A percentile compares a stretch with the other conserved stretches of the same genome.
Evolutionary conservation across 1,140 invertebrate species (phyloP).

Genomic region (Periplaneta americana): DNA sequence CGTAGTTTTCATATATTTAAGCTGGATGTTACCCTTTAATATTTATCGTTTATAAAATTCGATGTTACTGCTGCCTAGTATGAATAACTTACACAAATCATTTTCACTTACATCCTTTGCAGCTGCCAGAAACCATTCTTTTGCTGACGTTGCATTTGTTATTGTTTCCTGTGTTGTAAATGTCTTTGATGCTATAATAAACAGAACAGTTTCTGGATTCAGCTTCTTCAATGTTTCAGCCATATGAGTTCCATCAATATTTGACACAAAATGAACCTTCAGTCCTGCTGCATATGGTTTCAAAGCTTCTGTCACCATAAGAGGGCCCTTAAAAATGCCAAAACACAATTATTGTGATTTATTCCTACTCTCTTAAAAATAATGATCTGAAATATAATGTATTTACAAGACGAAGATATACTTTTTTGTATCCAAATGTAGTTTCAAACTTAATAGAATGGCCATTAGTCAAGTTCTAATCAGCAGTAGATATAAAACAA

Average conservation of each 20-base stretch:
- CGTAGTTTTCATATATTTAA: too few species aligned
- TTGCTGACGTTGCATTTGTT: slow-evolving; percentile 96
- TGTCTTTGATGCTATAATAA: slow-evolving; percentile 98
- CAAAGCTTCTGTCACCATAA: slow-evolving; percentile 98
- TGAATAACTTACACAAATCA: too few species aligned
- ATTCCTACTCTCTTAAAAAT: too few species aligned
- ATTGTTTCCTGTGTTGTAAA: slow-evolving; percentile 99
- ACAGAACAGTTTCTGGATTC: slow-evolving; percentile 89
- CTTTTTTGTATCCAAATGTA: too few species aligned
- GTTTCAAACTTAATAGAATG: too few species aligned
- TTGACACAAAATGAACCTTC: slow-evolving; percentile 95
- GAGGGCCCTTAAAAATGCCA: slow-evolving; percentile 65
- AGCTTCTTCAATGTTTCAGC: slow-evolving; percentile 89
- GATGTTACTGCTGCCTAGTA: too few species aligned
- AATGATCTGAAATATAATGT: too few species aligned
- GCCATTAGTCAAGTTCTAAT: too few species aligned
- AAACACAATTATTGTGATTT: too few species aligned
- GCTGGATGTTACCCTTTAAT: neutral
- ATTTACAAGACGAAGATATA: too few species aligned
- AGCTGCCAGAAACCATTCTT: slow-evolving; percentile 84
- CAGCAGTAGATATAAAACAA: too few species aligned
- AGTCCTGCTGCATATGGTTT: slow-evolving; percentile 87
- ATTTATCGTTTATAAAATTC: too few species aligned
- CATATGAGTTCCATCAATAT: slow-evolving; percentile 98
- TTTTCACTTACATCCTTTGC: slow-evolving; percentile 77